Conservation (phyloP, 2,113 vertebrate genomes). For the Crocuta crocuta region DNA sequence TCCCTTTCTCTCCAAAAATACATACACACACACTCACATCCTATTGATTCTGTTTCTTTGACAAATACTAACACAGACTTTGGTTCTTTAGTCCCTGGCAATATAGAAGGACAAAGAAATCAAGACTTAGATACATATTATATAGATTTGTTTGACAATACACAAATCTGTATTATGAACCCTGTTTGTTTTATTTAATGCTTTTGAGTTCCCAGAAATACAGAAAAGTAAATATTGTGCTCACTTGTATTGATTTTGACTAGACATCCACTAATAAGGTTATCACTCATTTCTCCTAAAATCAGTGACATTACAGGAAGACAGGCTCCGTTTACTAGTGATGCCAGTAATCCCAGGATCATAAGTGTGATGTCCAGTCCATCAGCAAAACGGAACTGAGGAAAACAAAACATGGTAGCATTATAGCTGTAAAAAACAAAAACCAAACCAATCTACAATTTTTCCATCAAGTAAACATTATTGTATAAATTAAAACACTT, state of each 20-base stretch:
- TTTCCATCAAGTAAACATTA: background rate
- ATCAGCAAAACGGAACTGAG: conserved; percentile 92
- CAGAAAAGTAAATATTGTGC: conserved; percentile 46
- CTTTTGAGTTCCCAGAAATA: background rate
- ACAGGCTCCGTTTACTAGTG: conserved; percentile 84
- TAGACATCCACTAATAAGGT: conserved; percentile 83
- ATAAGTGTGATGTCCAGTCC: conserved; percentile 84
- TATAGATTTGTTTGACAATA: background rate
- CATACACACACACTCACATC: background rate
- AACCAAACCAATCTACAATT: background rate
- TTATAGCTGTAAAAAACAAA: background rate
- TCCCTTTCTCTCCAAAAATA: background rate
- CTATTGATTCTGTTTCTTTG: background rate
- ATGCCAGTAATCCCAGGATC: conserved; percentile 82
- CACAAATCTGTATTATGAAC: background rate
- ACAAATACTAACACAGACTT: background rate
- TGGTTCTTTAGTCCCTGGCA: conserved; percentile 7
- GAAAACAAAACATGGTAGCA: background rate
- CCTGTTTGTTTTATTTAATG: background rate
- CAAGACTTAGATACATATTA: too few species aligned
- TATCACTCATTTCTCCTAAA: conserved; percentile 90
- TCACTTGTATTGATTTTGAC: conserved; percentile 76
- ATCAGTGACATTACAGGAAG: conserved; percentile 89
- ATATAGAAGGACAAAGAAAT: background rate
- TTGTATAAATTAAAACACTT: background rate